Evolutionary conservation across 2,113 vertebrate genomes (phyloP).

Genomic region (Australoheros scitulus): DNA sequence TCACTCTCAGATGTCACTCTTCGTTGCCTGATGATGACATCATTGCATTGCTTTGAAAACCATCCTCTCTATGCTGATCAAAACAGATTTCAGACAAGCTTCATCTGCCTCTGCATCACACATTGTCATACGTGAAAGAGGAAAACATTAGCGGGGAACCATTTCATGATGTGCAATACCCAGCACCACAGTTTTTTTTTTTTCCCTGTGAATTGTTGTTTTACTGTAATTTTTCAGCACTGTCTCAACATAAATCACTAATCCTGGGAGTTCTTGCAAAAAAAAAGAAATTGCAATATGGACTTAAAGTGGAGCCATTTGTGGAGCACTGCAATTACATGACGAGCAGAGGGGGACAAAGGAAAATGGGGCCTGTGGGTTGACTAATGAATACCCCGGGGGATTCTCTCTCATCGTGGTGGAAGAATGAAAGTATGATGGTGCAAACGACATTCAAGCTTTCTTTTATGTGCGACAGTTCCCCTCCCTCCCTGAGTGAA

Average conservation of each 20-base stretch:
- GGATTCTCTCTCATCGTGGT: slow-evolving; percentile 47
- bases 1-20: slow-evolving; percentile 8
- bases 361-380: slow-evolving; percentile 18
- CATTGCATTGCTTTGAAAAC: not conserved
- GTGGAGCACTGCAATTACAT: slow-evolving; percentile 64
- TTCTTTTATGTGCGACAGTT: slow-evolving; percentile 52
- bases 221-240: slow-evolving; percentile 21
- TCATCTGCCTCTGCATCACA: slow-evolving; percentile 6
- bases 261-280: slow-evolving; percentile 29
- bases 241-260: slow-evolving; percentile 48
- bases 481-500: slow-evolving; percentile 20
- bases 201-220: not conserved
- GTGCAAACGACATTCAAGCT: slow-evolving; percentile 51
- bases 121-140: not conserved
- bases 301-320: slow-evolving; percentile 71
- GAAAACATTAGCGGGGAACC: not conserved
- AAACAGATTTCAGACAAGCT: slow-evolving; percentile 29
- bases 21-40: slow-evolving; percentile 11
- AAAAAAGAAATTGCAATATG: slow-evolving; percentile 47
- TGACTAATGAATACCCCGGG: slow-evolving; percentile 76
- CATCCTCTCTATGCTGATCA: slow-evolving; percentile 14
- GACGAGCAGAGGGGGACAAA: slow-evolving; percentile 22
- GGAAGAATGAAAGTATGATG: slow-evolving; percentile 58
- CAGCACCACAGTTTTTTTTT: not conserved
- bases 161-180: not conserved